A percentile compares a stretch with the other conserved stretches of the same genome.
Evolutionary conservation across 2,888 invertebrate species (phyloP).

Genomic region (Drosophila emarginata): DNA sequence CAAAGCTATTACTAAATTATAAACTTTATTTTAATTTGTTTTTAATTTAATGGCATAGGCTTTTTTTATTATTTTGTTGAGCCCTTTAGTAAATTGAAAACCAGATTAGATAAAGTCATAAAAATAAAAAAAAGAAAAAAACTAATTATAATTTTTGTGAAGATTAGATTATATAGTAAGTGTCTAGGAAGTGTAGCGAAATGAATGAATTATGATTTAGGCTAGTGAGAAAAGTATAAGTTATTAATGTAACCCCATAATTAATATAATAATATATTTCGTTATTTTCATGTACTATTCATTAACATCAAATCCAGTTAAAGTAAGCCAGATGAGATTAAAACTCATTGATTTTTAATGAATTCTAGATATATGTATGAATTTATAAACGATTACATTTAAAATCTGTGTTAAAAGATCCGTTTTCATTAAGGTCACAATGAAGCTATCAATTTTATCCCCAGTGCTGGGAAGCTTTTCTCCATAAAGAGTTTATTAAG

Average conservation of each 20-base stretch:
- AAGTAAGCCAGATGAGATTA: not conserved
- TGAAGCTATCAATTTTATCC: too few relatives aligned
- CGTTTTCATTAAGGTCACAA: too few relatives aligned
- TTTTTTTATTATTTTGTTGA: not conserved
- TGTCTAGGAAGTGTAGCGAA: not conserved
- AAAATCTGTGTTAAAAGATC: too few relatives aligned
- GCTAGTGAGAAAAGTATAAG: not conserved
- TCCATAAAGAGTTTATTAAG: too few relatives aligned
- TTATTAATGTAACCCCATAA: not conserved
- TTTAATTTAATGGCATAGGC: not conserved
- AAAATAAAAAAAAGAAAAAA: too few relatives aligned
- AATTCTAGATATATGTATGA: not conserved
- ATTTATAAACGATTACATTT: too few relatives aligned
- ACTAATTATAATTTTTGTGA: not conserved
- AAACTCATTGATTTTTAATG: not conserved
- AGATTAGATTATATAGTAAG: conserved; percentile 6
- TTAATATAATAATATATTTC: not conserved
- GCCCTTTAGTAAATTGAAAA: not conserved
- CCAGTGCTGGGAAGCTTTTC: too few relatives aligned
- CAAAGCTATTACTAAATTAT: not conserved
- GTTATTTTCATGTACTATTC: not conserved
- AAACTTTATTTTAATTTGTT: not conserved
- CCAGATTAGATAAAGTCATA: not conserved
- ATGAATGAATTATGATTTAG: not conserved
- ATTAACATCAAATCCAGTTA: not conserved